Conservation (phyloP, 2,888 invertebrate species). For the Oxystoma pomonae region DNA sequence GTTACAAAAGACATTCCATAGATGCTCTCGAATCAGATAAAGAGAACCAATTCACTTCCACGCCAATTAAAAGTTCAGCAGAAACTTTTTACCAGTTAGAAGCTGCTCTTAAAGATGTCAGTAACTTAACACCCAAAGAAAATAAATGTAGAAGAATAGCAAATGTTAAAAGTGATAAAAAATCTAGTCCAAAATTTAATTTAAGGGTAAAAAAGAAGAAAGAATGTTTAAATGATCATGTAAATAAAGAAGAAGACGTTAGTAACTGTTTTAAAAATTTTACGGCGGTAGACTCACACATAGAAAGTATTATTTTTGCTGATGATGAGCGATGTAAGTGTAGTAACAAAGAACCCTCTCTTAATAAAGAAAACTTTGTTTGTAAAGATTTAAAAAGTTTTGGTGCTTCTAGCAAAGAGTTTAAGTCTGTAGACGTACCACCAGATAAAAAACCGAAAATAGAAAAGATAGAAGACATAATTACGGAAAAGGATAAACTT, state of each 20-base stretch:
- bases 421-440: conserved; percentile 5
- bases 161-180: conserved; percentile 28
- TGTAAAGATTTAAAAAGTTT: conserved; percentile 6
- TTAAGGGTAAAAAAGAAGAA: conserved; percentile 42
- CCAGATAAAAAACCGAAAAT: conserved; percentile 44
- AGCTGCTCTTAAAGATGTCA: conserved; percentile 53
- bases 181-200: conserved; percentile 24
- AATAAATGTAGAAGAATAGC: conserved; percentile 21
- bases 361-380: background rate
- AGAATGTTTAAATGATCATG: conserved; percentile 37
- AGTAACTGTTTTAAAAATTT: conserved; percentile 42
- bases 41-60: conserved; percentile 58
- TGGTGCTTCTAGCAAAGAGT: conserved; percentile 1
- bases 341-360: conserved; percentile 4
- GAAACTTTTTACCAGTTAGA: conserved; percentile 38
- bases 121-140: conserved; percentile 57
- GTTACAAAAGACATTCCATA: conserved; percentile 50
- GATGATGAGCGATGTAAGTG: conserved; percentile 26
- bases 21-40: conserved; percentile 52
- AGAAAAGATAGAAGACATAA: conserved; percentile 42
- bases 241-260: conserved; percentile 29
- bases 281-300: conserved; percentile 43
- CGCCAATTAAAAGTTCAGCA: conserved; percentile 52
- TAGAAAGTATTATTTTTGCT: conserved; percentile 33
- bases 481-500: conserved; percentile 34